Conservation (phyloP, 2,797 vertebrate species). For the Acanthis flammea region DNA sequence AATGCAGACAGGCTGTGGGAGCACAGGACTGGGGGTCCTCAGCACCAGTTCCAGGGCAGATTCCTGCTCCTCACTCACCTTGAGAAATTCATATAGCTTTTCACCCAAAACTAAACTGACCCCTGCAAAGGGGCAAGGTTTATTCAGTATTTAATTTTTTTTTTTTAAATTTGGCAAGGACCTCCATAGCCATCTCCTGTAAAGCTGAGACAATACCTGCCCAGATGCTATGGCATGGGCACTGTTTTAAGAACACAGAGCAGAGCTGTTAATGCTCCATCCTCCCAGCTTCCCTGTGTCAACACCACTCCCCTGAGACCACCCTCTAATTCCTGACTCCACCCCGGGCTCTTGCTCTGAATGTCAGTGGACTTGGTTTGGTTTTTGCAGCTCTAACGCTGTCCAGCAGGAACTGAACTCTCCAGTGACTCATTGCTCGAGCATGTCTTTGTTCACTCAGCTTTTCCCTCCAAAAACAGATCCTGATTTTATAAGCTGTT, state of each 20-base stretch:
- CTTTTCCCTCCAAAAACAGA: neutral
- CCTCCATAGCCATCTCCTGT: neutral
- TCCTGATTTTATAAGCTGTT: constrained; percentile 33
- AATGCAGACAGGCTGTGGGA: rapidly evolving
- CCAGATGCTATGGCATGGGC: neutral
- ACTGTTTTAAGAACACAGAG: neutral
- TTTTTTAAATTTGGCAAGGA: neutral
- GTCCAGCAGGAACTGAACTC: neutral
- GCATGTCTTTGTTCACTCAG: constrained; percentile 8
- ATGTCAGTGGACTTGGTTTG: rapidly evolving
- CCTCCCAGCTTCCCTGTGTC: neutral
- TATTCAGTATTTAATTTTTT: neutral
- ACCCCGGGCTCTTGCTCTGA: neutral
- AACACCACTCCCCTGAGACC: neutral
- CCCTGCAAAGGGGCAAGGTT: neutral
- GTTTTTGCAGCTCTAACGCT: rapidly evolving
- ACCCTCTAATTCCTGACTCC: neutral
- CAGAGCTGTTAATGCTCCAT: neutral
- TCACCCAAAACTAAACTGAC: neutral
- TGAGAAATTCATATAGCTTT: neutral
- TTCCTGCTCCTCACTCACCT: neutral
- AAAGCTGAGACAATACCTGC: neutral
- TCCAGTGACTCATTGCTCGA: constrained; percentile 4
- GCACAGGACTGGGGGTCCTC: neutral
- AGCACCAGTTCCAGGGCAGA: rapidly evolving